Evolutionary conservation across 2,113 vertebrate genomes (phyloP).

Genomic region (Macquaria australasica): DNA sequence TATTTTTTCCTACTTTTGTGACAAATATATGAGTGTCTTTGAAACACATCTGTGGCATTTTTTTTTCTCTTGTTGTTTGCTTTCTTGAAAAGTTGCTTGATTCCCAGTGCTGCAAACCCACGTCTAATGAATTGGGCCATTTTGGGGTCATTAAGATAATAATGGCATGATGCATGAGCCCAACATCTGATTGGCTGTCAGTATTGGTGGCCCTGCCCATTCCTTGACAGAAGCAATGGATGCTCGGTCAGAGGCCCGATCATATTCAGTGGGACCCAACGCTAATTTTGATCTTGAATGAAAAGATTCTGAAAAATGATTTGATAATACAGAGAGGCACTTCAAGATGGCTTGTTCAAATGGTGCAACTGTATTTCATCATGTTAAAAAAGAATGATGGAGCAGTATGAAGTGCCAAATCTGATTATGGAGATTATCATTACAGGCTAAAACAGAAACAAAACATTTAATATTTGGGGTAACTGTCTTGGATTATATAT

Average conservation of each 20-base stretch:
- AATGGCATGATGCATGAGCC: neutral
- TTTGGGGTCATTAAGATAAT: constrained; percentile 17
- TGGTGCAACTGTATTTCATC: neutral
- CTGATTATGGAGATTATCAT: too few species aligned
- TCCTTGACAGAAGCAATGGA: neutral
- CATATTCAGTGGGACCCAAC: neutral
- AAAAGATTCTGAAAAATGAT: neutral
- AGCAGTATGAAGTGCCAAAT: neutral
- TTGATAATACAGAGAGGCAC: neutral
- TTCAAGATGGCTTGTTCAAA: neutral
- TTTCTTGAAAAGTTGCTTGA: constrained; percentile 28
- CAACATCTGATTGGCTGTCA: neutral
- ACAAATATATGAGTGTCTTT: constrained; percentile 34
- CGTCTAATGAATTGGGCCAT: constrained; percentile 30
- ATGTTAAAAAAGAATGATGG: neutral
- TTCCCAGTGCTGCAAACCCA: neutral
- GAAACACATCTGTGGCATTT: constrained; percentile 23
- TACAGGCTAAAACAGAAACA: too few species aligned
- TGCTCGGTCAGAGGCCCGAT: neutral
- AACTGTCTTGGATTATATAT: too few species aligned
- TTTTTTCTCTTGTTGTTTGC: neutral
- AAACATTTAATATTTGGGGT: too few species aligned
- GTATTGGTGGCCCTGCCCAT: neutral
- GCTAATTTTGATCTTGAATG: neutral
- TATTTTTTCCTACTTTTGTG: constrained; percentile 23